These are phyloP conservation scores for Prionchulus punctatus DNA, from an alignment of 2,888 invertebrate species.

Conservation along the genomic window DNA sequence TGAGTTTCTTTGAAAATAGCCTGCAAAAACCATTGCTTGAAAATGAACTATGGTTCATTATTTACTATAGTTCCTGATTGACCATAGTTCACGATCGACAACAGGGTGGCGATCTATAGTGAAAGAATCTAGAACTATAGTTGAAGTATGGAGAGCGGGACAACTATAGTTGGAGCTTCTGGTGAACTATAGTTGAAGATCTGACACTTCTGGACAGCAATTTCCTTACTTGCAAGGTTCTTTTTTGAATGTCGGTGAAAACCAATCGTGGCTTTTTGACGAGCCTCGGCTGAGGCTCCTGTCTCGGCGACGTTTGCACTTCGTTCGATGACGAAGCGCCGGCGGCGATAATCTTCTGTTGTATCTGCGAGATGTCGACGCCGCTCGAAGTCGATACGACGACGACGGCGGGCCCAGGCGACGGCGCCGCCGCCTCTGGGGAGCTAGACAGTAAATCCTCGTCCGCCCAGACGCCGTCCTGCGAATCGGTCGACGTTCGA, in stretches of 20 bases:
- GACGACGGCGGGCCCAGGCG: neutral
- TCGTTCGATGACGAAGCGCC: neutral
- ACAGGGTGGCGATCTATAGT: too few species aligned
- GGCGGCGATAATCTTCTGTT: neutral
- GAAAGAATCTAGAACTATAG: too few species aligned
- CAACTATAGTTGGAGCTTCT: too few species aligned
- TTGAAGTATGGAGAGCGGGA: neutral
- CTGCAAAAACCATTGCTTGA: slow-evolving; percentile 17
- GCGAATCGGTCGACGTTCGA: slow-evolving; percentile 7
- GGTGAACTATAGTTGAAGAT: neutral
- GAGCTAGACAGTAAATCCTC: neutral
- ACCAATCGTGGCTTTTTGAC: slow-evolving; percentile 6
- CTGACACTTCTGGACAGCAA: neutral
- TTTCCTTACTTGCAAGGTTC: slow-evolving; percentile 7
- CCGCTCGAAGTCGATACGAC: neutral
- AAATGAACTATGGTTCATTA: too few species aligned
- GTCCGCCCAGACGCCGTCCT: slow-evolving; percentile 10
- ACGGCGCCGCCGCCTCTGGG: neutral
- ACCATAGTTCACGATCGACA: too few species aligned
- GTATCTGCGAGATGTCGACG: neutral
- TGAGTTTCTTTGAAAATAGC: slow-evolving; percentile 30
- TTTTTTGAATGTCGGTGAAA: slow-evolving; percentile 9
- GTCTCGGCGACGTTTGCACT: neutral
- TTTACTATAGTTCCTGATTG: too few species aligned
- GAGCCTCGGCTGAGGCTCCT: neutral